A percentile compares a stretch with the other conserved stretches of the same genome.
Conservation (phyloP, 2,113 vertebrate genomes). For the Falco punctatus region DNA sequence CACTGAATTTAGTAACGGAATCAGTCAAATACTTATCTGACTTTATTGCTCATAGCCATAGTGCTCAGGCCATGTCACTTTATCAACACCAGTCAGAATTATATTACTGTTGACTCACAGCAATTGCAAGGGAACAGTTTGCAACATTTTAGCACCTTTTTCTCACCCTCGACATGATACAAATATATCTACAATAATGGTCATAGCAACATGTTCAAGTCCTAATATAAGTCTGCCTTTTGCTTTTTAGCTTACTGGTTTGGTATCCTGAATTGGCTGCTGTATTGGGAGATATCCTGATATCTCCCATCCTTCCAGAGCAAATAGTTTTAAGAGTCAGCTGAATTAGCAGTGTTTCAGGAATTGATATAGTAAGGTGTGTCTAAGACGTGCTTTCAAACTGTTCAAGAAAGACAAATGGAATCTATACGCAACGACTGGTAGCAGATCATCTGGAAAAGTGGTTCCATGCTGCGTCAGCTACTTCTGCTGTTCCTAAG, state of each 20-base stretch:
- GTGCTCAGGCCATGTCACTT: background rate
- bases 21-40: background rate
- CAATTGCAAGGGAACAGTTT: background rate
- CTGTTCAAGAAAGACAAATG: background rate
- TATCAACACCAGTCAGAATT: background rate
- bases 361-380: background rate
- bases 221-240: background rate
- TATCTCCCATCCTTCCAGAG: background rate
- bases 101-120: background rate
- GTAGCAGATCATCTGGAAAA: background rate
- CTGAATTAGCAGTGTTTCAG: background rate
- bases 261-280: background rate
- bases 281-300: fast-evolving
- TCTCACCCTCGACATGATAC: background rate
- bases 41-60: background rate
- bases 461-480: background rate
- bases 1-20: background rate
- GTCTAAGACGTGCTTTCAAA: background rate
- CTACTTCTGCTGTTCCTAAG: background rate
- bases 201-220: background rate
- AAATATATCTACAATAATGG: background rate
- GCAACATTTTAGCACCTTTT: background rate
- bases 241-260: background rate
- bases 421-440: background rate
- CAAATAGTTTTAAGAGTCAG: background rate